Evolutionary conservation across 1,140 invertebrate species (phyloP), one percentile per base, ranked within the genome.

Genomic region (Achatina immaculata): DNA sequence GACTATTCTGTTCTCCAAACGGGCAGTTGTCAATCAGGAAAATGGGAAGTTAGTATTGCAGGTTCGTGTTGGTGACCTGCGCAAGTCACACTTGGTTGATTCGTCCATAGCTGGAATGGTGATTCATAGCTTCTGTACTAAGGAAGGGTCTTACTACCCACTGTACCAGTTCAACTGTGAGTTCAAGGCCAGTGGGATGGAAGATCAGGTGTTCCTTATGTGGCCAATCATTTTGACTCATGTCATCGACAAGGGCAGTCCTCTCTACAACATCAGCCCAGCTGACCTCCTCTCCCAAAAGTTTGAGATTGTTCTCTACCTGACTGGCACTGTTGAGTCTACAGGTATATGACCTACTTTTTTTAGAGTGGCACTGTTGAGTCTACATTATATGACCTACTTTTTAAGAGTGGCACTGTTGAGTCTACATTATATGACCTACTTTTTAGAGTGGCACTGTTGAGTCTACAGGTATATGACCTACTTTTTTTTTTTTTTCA

Each of bases 301-400:
- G 76, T 99, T 99, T 88, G 98, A 99, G 91, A 95, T 99, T 43
- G 95, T 99, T 4, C 96, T 98, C 3, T 96, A 99, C 76, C 93
- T 99, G 24, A 98, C 99, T 89, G 98, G 98, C 9, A 90, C 89
- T 0, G 87, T 91, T 6, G 91, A 92, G 81, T 86, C 90, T 16
- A 91, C 90, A 6, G 90, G 91, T 24, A 65, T 69, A 51, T 24
- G 24, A 51, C n/a, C n/a, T n/a, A n/a, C n/a, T n/a, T n/a, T n/a
- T n/a, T n/a, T n/a, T n/a, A n/a, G n/a, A n/a, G n/a, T n/a, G n/a
- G n/a, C n/a, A n/a, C n/a, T n/a, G n/a, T n/a, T n/a, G n/a, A n/a
- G n/a, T n/a, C n/a, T n/a, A n/a, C n/a, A n/a, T n/a, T n/a, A n/a
- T n/a, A n/a, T n/a, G n/a, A n/a, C n/a, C n/a, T n/a, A n/a, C n/a